Percentiles rank a stretch among this genome's conserved stretches.
Evolutionary conservation across 2,888 invertebrate genomes (phyloP).

Genomic region (Sinopyrophorus schimmeli): DNA sequence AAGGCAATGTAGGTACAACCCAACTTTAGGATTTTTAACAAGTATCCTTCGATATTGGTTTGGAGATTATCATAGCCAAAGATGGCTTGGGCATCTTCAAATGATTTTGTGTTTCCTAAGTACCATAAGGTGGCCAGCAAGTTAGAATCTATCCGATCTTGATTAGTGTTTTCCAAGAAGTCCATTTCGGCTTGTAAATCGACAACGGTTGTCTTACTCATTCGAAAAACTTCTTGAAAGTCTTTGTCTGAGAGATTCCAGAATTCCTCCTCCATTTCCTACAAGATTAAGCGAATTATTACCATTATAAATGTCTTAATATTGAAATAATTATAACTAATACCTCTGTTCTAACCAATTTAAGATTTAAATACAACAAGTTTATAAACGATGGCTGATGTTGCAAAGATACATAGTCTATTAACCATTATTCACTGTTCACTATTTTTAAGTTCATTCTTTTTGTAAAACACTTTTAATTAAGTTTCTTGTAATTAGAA

Average conservation of each 20-base stretch:
- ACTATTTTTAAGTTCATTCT: no score
- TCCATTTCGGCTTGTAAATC: conserved; percentile 38
- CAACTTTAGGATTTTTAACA: conserved; percentile 31
- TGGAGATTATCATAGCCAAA: conserved; percentile 30
- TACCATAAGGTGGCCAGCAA: conserved; percentile 37
- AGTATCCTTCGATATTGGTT: conserved; percentile 29
- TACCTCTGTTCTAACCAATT: no score
- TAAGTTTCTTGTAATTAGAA: no score
- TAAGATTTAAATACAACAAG: no score
- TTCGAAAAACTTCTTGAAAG: conserved; percentile 36
- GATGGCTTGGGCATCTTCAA: conserved; percentile 30
- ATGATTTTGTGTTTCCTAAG: conserved; percentile 34
- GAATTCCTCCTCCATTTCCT: no score
- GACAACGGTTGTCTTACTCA: conserved; percentile 31
- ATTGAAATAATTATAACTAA: no score
- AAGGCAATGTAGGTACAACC: conserved; percentile 34
- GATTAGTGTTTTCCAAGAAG: conserved; percentile 23
- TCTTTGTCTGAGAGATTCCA: conserved; percentile 33
- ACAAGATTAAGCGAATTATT: no score
- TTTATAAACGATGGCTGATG: no score
- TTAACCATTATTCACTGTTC: no score
- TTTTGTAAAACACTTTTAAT: no score
- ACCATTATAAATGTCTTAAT: no score
- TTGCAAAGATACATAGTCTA: no score
- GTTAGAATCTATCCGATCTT: conserved; percentile 28